Conservation (phyloP, 2,113 vertebrate species). For the Jaculus jaculus region DNA sequence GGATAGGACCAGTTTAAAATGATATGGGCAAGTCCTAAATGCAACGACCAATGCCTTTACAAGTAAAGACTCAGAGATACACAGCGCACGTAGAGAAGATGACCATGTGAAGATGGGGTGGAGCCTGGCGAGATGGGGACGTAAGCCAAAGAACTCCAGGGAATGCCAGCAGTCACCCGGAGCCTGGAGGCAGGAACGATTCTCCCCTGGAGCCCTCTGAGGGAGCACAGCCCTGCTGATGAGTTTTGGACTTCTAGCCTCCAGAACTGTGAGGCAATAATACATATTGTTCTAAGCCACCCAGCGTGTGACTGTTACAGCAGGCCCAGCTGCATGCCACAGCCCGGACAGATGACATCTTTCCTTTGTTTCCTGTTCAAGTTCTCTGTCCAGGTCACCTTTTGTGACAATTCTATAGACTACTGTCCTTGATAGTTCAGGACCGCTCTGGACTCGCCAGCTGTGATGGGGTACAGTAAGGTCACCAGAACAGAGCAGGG, state of each 20-base stretch:
- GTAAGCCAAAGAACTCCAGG: no score
- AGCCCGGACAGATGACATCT: neutral
- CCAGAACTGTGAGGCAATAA: neutral
- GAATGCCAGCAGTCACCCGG: neutral
- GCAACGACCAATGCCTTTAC: neutral
- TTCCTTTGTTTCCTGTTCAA: neutral
- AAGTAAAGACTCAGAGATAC: neutral
- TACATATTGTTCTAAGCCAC: neutral
- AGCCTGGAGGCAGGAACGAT: accelerated
- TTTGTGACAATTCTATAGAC: neutral
- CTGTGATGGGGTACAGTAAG: neutral
- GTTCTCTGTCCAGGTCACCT: neutral
- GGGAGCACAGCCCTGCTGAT: neutral
- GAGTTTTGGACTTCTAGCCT: neutral
- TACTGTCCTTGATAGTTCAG: neutral
- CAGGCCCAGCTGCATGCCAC: neutral
- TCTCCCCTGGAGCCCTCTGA: neutral
- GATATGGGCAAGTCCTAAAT: neutral
- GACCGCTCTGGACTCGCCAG: neutral
- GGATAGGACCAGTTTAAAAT: neutral
- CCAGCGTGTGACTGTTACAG: neutral
- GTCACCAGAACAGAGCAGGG: neutral
- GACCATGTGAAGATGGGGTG: neutral
- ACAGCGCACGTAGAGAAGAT: neutral
- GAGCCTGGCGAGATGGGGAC: neutral